phyloP scores from a whole-genome alignment of 2,113 vertebrate genomes.

The Bos taurus region ARS-UCD2.0 NC_037349.1:14935501-14936000 shows the following conservation, averaged over 20 bases:
- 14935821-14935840: too few species aligned
- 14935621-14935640: not conserved
- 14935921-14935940: not conserved
- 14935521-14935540: not conserved
- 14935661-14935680: not conserved
- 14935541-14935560: not conserved
- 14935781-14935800: not conserved
- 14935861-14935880: not conserved
- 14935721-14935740: not conserved
- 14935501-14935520: not conserved
- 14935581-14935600: not conserved
- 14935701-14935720: not conserved
- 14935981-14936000: not conserved
- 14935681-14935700: not conserved
- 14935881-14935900: not conserved
- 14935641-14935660: not conserved
- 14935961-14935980: not conserved
- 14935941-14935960: not conserved
- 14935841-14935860: not conserved
- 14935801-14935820: not conserved
- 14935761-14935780: not conserved
- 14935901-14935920: not conserved
- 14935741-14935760: not conserved
- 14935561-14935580: not conserved
- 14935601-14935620: not conserved